A percentile compares a stretch with the other conserved stretches of the same genome.
phyloP scores from a whole-genome alignment of 1,140 invertebrate genomes.

The Kradibia gibbosae region DNA sequence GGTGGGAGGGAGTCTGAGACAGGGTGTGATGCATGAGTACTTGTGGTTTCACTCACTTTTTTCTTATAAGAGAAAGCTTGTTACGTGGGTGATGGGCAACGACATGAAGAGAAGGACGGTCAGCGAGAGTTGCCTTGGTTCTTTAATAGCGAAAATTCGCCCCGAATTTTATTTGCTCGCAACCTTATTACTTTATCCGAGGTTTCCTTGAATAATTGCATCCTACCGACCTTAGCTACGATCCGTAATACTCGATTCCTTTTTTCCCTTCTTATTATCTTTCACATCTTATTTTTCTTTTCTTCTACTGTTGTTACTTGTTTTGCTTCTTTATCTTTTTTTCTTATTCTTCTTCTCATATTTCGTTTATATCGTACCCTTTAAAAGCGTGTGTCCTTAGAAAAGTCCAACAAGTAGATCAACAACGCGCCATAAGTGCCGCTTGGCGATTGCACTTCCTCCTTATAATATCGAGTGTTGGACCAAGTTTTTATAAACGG shows the following conservation, averaged over 20 bases:
- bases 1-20: background rate
- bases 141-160: constrained; percentile 23
- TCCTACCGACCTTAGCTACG: background rate
- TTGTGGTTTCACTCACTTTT: constrained; percentile 6
- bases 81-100: background rate
- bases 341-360: background rate
- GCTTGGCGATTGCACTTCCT: background rate
- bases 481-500: background rate
- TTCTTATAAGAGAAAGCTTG: constrained; percentile 25
- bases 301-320: too few species aligned
- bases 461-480: background rate
- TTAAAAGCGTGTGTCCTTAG: too few species aligned
- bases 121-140: background rate
- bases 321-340: too few species aligned
- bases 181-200: background rate
- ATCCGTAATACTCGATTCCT: background rate
- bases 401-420: constrained; percentile 13
- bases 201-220: constrained; percentile 17
- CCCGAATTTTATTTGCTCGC: constrained; percentile 2
- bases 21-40: background rate
- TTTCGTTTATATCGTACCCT: background rate
- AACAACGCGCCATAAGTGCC: background rate
- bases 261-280: background rate
- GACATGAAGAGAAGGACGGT: too few species aligned
- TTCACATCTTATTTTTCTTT: background rate